Percentiles rank a stretch among this genome's conserved stretches.
These are phyloP conservation scores for Alsophila aescularia DNA, from an alignment of 2,888 invertebrate species.

Conservation along the genomic window DNA sequence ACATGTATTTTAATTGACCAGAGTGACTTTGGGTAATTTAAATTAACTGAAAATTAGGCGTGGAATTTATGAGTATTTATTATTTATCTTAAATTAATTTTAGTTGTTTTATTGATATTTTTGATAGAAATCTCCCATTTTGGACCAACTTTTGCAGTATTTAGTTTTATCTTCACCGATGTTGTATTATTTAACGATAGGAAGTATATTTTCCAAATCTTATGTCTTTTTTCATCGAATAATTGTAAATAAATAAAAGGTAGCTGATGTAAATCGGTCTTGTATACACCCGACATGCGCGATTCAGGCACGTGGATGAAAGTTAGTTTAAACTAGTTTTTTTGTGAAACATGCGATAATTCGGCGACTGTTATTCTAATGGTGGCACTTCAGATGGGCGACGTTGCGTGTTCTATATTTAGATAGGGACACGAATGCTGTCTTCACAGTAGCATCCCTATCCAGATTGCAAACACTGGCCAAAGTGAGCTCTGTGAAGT, in stretches of 20 bases:
- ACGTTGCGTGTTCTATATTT: too few relatives aligned
- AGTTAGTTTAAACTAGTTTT: too few relatives aligned
- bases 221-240: slow-evolving; percentile 7
- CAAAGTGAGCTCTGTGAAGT: too few relatives aligned
- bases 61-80: slow-evolving; percentile 19
- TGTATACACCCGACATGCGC: background rate
- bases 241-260: background rate
- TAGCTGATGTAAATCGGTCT: background rate
- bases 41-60: background rate
- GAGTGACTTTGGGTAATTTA: slow-evolving; percentile 7
- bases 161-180: background rate
- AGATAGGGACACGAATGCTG: too few relatives aligned
- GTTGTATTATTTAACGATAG: background rate
- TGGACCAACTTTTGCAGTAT: slow-evolving; percentile 29
- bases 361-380: too few relatives aligned
- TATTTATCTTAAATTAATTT: slow-evolving; percentile 14
- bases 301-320: background rate
- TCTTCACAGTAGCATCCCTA: too few relatives aligned
- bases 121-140: slow-evolving; percentile 24
- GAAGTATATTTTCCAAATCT: background rate
- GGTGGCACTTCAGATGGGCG: too few relatives aligned
- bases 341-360: too few relatives aligned
- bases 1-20: slow-evolving; percentile 1
- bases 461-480: too few relatives aligned
- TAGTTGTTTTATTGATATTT: slow-evolving; percentile 21